Evolutionary conservation across 1,140 invertebrate species (phyloP), one percentile per base, ranked within the genome.

Genomic region (Pemphigus obesinymphae): DNA sequence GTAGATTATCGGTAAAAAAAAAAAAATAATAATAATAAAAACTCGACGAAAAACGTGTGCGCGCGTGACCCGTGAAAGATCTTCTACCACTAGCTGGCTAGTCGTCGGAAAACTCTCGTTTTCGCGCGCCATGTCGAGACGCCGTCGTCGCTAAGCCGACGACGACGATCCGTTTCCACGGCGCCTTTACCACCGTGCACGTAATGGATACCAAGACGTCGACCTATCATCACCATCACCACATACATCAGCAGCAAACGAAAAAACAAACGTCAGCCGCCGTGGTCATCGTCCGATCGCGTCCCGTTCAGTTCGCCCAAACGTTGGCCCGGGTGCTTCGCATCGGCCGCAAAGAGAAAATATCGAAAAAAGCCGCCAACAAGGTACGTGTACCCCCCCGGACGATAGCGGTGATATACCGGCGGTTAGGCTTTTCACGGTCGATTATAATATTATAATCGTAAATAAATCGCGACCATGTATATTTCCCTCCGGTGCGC

Each of bases 151-250:
- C 17, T 76, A 20, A 63, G 5, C 13, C 23, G 68, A 45, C 40
- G 66, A 6, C 43, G 70, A 50, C 70, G 70, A 1, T 45, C 15
- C 37, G 76, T 80, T 80, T 80, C 17, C 55, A 23, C 53, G 53
- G 53, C 43, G 43, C 5, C 31, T 34, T 10, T n/a, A 13, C 55
- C 76, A 13, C 37, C 31, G 34, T 5, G 1, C 76, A 26, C 76
- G 76, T 80, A 6, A 80, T 80, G 76, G 76, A 80, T 61, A 80
- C 55, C 76, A 80, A 80, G 55, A 73, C 37, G 40, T 70, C 68
- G 5, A 3, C 45, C 7, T 73, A 50, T 50, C 40, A 45, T 29
- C 29, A 50, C 43, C 70, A 50, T 73, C 70, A 73, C 15, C 68
- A 72, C 5, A 48, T 48, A 48, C 63, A 23, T 45, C 66, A 70